Base-by-base conservation (phyloP, 1,140 invertebrate genomes). In the Ylistrum balloti region DNA sequence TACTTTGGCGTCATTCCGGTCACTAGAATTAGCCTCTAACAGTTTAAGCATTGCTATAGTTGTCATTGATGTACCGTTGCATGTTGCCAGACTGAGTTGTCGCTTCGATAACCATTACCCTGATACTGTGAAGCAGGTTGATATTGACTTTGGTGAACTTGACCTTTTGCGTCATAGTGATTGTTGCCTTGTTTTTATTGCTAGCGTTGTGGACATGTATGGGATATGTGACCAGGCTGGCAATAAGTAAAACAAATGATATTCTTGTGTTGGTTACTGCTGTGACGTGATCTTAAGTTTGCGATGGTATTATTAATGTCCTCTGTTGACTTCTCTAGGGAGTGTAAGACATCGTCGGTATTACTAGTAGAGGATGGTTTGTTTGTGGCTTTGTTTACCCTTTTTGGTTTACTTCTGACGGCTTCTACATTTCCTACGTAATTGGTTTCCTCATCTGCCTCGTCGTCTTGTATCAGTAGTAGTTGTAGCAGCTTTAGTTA, bases 1-100 rank as follows among this genome's bases (percentile, higher is more conserved):
- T 17, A 35, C 88, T 34, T 13, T 34, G 32, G 32, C 74, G 32
- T 48, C 38, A 13, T 85, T 74, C 34, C 34, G 87, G 85, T 33
- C 33, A 85, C 86, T 28, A 86, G 38, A 38, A 74, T 38, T 33
- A 48, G 85, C 86, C 86, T 11, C 32, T 91, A 33, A 33, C 33
- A 38, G 56, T 89, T 87, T 91, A 88, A 86, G 86, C 17, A 38
- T 33, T 33, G 17, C n/a, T 45, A 15, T 86, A 33, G 32, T 86
- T 34, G 17, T 45, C 10, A 41, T 20, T n/a, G 15, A 0, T 87
- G 9, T 28, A 13, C 20, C 13, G 33, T 34, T 22, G 22, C 5
- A 15, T 38, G 33, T 0, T 13, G 7, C 28, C 56, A 28, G 17
- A 13, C 2, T 22, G 15, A 28, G 0, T 5, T 1, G 9, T 87